phyloP scores from a whole-genome alignment of 2,797 vertebrate species.

The Enteromius trimaculatus region DNA sequence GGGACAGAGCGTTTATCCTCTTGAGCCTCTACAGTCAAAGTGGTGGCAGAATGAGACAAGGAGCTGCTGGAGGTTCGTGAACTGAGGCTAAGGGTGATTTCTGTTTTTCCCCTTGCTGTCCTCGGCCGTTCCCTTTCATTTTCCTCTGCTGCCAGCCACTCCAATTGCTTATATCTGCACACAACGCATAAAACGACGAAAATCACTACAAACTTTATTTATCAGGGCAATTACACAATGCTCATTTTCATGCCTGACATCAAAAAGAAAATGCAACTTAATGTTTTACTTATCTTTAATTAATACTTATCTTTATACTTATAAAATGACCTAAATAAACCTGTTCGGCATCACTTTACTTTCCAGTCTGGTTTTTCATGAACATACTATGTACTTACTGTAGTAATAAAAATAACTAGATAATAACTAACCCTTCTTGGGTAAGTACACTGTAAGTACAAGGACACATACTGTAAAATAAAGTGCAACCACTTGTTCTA shows the following conservation, averaged over 20 bases:
- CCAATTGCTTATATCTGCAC: slow-evolving; percentile 91
- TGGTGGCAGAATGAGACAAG: slow-evolving; percentile 72
- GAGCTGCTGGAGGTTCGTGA: slow-evolving; percentile 77
- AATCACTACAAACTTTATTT: background rate
- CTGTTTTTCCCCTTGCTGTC: slow-evolving; percentile 82
- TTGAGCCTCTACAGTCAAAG: slow-evolving; percentile 73
- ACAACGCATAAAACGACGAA: background rate
- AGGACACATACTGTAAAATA: too few species aligned
- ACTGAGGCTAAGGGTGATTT: slow-evolving; percentile 91
- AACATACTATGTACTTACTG: too few species aligned
- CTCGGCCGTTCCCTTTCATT: slow-evolving; percentile 85
- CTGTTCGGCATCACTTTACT: too few species aligned
- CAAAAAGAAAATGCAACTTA: background rate
- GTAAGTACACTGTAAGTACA: too few species aligned
- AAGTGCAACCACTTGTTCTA: background rate
- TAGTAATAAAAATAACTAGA: too few species aligned
- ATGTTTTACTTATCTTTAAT: background rate
- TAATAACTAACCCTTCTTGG: too few species aligned
- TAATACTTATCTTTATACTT: too few species aligned
- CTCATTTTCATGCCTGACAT: background rate
- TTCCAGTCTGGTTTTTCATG: too few species aligned
- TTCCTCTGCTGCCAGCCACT: slow-evolving; percentile 87
- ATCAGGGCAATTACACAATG: background rate
- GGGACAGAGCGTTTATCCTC: slow-evolving; percentile 69
- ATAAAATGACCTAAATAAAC: background rate